phyloP scores from a whole-genome alignment of 92 coral and sea anemone genomes.

The Phymanthus crucifer region DNA sequence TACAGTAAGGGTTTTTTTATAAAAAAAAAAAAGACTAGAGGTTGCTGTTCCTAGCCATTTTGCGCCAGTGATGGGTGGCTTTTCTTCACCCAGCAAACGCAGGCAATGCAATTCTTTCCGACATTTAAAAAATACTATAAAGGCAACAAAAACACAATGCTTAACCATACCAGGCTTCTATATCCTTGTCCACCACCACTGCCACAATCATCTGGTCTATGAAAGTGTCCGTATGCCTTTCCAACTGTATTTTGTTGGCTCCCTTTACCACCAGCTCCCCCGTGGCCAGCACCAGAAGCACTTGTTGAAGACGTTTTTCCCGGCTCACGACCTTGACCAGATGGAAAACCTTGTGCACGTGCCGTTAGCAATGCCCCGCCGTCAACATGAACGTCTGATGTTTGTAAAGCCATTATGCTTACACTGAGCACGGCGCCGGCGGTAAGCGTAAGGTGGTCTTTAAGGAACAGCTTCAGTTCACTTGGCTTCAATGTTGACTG shows the following conservation, averaged over 20 bases:
- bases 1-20: no score
- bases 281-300: conserved; percentile 76
- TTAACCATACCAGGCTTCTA: conserved; percentile 38
- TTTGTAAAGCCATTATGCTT: conserved; percentile 41
- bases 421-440: conserved; percentile 59
- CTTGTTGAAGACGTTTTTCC: conserved; percentile 48
- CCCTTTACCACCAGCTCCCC: conserved; percentile 70
- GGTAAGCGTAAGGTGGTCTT: conserved; percentile 44
- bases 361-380: conserved; percentile 61
- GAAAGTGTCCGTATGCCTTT: conserved; percentile 51
- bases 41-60: no score
- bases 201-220: conserved; percentile 47
- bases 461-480: conserved; percentile 34
- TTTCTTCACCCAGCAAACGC: no score
- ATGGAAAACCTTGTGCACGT: conserved; percentile 55
- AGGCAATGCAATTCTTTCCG: no score
- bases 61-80: no score
- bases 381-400: conserved; percentile 52
- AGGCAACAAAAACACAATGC: neutral
- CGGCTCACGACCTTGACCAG: conserved; percentile 47
- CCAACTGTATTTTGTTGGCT: conserved; percentile 44
- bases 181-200: conserved; percentile 74
- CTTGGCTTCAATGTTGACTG: conserved; percentile 41
- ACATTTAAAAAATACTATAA: no score
- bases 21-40: no score